These are phyloP conservation scores for Hydra vulgaris DNA, from an alignment of 30 jellyfish, hydroid and myxozoan genomes.

Conservation along the genomic window DNA sequence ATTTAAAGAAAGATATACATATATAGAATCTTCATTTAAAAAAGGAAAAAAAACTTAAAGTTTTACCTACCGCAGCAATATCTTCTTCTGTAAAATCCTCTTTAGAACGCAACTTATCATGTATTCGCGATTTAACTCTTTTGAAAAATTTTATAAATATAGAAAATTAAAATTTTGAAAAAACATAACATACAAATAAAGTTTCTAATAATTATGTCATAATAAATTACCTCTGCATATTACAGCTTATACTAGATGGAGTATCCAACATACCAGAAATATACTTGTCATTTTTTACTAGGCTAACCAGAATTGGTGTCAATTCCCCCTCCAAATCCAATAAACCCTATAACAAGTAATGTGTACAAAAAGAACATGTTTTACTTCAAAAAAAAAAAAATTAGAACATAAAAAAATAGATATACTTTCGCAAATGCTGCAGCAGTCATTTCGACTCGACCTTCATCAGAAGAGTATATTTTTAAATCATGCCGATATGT, in stretches of 20 bases:
- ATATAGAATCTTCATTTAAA: too few species aligned
- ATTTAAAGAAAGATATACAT: background rate
- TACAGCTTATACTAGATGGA: constrained; percentile 47
- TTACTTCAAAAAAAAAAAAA: too few species aligned
- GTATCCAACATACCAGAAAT: constrained; percentile 91
- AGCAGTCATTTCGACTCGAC: constrained; percentile 98
- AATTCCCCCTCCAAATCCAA: constrained; percentile 92
- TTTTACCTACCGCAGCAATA: constrained; percentile 42
- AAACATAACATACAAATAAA: background rate
- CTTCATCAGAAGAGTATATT: constrained; percentile 90
- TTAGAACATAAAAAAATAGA: too few species aligned
- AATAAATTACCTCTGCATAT: constrained; percentile 46
- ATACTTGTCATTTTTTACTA: constrained; percentile 84
- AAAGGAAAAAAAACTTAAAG: too few species aligned
- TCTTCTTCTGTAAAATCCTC: constrained; percentile 68
- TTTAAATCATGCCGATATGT: constrained; percentile 93
- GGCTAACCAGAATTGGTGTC: constrained; percentile 85
- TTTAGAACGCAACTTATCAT: constrained; percentile 56
- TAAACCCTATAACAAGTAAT: constrained; percentile 61
- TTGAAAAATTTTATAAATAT: too few species aligned
- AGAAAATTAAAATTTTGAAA: background rate
- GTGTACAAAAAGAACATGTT: too few species aligned
- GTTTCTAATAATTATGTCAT: background rate
- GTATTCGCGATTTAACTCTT: constrained; percentile 79
- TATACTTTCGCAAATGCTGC: constrained; percentile 97